These are phyloP conservation scores for Drosophila kepulauana DNA, from an alignment of 1,140 invertebrate genomes.

Conservation along the genomic window DNA sequence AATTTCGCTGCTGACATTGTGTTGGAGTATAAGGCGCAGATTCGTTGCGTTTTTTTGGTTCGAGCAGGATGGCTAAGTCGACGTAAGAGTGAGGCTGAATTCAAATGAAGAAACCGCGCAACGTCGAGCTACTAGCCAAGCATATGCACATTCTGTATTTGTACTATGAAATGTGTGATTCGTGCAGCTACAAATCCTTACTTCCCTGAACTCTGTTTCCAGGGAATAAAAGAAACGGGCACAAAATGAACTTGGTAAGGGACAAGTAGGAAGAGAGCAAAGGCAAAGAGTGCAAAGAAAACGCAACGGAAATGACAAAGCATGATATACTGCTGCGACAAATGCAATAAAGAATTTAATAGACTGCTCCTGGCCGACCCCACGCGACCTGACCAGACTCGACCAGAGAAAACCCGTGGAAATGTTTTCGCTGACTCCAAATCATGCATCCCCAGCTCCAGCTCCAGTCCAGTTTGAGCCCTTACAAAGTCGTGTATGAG, in stretches of 20 bases:
- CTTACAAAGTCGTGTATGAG: slow-evolving; percentile 1
- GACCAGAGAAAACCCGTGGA: slow-evolving; percentile 25
- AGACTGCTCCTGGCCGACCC: slow-evolving; percentile 74
- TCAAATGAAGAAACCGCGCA: slow-evolving; percentile 78
- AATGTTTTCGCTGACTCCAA: slow-evolving; percentile 70
- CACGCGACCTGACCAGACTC: slow-evolving; percentile 10
- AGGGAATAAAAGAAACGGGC: slow-evolving; percentile 63
- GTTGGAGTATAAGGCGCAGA: slow-evolving; percentile 13
- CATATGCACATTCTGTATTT: slow-evolving; percentile 42
- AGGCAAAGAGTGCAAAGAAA: slow-evolving; percentile 71
- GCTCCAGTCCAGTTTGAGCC: slow-evolving; percentile 37
- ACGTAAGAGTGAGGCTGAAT: slow-evolving; percentile 8
- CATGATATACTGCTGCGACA: slow-evolving; percentile 83
- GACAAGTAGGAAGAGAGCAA: neutral
- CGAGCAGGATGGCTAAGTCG: neutral
- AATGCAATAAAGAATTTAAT: slow-evolving; percentile 85
- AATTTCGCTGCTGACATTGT: slow-evolving; percentile 79
- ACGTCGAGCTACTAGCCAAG: slow-evolving; percentile 39
- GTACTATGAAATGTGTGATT: neutral
- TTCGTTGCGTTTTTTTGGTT: too few relatives aligned
- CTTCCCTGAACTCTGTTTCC: slow-evolving; percentile 17
- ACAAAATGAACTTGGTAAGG: slow-evolving; percentile 23
- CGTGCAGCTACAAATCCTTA: neutral
- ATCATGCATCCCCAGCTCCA: neutral
- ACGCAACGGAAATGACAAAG: slow-evolving; percentile 83